Conservation (phyloP, 2,113 vertebrate genomes). For the Haplotaxodon microlepis region DNA sequence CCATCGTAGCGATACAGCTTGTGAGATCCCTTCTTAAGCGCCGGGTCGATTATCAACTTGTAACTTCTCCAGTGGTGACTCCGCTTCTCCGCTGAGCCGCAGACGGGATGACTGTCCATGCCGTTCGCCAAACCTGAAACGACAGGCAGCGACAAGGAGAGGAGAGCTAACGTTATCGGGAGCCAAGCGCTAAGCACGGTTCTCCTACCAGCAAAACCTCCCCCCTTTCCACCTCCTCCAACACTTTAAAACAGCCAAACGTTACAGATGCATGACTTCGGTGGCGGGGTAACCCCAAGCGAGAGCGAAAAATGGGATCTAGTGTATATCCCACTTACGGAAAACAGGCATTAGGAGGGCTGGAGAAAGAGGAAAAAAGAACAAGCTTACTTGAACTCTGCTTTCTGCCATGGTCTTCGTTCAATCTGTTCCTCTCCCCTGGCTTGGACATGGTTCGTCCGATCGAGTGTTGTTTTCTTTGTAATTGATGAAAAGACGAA, state of each 20-base stretch:
- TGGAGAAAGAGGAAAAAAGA: conserved; percentile 57
- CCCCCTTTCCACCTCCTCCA: neutral
- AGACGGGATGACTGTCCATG: conserved; percentile 89
- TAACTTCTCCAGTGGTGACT: conserved; percentile 99
- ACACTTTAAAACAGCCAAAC: conserved; percentile 24
- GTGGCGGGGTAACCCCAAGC: neutral
- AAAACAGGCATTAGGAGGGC: conserved; percentile 60
- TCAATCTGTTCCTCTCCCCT: conserved; percentile 79
- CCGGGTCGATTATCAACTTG: conserved; percentile 99
- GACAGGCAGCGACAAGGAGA: conserved; percentile 32
- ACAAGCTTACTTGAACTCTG: conserved; percentile 87
- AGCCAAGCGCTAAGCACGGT: conserved; percentile 38
- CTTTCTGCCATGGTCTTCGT: conserved; percentile 88
- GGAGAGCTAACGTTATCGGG: conserved; percentile 29
- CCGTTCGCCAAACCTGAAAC: conserved; percentile 93
- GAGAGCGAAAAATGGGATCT: conserved; percentile 40
- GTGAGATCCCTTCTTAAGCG: conserved; percentile 92
- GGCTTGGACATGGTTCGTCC: conserved; percentile 87
- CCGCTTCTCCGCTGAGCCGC: conserved; percentile 92
- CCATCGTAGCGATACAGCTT: conserved; percentile 99
- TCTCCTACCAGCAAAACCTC: neutral
- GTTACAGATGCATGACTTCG: conserved; percentile 29
- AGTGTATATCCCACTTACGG: conserved; percentile 60
- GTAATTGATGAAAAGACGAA: conserved; percentile 70
- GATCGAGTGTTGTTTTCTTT: conserved; percentile 64